These are phyloP conservation scores for Heliconius melpomene DNA, from an alignment of 1,140 invertebrate species.

Conservation along the genomic window DNA sequence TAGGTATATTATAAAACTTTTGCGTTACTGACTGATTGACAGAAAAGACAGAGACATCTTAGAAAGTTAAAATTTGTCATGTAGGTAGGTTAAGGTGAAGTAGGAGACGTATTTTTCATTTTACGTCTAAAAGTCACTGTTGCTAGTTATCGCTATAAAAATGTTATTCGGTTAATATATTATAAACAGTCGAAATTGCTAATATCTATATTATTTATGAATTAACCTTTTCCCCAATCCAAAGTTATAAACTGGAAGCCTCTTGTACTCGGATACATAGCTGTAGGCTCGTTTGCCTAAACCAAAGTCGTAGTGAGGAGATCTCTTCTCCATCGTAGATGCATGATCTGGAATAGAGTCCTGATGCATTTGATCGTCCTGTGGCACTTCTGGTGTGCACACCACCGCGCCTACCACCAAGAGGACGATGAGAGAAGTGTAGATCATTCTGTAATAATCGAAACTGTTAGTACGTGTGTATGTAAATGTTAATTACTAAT, in stretches of 20 bases:
- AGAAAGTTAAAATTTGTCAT: no score
- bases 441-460: slow-evolving; percentile 63
- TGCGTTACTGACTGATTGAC: no score
- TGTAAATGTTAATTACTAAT: not conserved
- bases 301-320: slow-evolving; percentile 76
- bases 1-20: no score
- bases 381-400: slow-evolving; percentile 58
- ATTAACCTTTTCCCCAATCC: slow-evolving; percentile 83
- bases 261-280: slow-evolving; percentile 85
- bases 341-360: slow-evolving; percentile 42
- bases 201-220: no score
- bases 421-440: slow-evolving; percentile 53
- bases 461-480: not conserved
- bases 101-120: no score
- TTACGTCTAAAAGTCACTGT: no score
- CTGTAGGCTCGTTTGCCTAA: slow-evolving; percentile 83
- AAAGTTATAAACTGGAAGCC: slow-evolving; percentile 85
- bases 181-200: no score
- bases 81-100: no score
- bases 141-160: no score
- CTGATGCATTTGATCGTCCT: slow-evolving; percentile 42
- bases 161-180: no score
- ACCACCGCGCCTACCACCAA: slow-evolving; percentile 56
- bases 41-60: no score
- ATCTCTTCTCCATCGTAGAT: slow-evolving; percentile 64